phyloP scores from a whole-genome alignment of 2,888 invertebrate genomes.

The Hecatera dysodea region DNA sequence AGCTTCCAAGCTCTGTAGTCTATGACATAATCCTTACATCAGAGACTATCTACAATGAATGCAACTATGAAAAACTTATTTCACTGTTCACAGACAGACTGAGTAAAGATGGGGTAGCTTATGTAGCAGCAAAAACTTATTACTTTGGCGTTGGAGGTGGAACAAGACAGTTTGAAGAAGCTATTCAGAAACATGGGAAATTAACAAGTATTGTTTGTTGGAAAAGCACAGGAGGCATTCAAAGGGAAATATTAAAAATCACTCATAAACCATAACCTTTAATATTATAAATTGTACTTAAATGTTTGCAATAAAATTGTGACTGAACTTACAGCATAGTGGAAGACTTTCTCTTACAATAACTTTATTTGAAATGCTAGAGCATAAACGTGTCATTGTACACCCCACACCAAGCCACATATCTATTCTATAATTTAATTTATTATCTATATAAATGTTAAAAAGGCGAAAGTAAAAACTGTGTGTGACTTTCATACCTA shows the following conservation, averaged over 20 bases:
- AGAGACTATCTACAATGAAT: slow-evolving; percentile 97
- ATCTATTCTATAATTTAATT: too few species aligned
- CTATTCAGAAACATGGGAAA: slow-evolving; percentile 88
- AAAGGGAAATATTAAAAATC: slow-evolving; percentile 92
- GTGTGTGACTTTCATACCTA: too few species aligned
- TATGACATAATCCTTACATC: slow-evolving; percentile 97
- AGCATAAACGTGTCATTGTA: too few species aligned
- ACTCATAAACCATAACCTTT: slow-evolving; percentile 70
- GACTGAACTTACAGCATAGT: slow-evolving; percentile 33
- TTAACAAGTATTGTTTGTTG: slow-evolving; percentile 92
- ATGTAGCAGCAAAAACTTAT: slow-evolving; percentile 96
- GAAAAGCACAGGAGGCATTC: slow-evolving; percentile 92
- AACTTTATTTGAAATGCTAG: slow-evolving; percentile 23
- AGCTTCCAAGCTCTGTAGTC: slow-evolving; percentile 81
- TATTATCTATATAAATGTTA: too few species aligned
- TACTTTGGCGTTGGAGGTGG: slow-evolving; percentile 99
- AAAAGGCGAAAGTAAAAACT: too few species aligned
- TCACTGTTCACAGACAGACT: slow-evolving; percentile 92
- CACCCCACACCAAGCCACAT: too few species aligned
- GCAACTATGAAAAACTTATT: slow-evolving; percentile 94
- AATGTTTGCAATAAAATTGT: slow-evolving; percentile 46
- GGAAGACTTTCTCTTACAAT: slow-evolving; percentile 40
- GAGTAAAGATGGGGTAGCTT: slow-evolving; percentile 91
- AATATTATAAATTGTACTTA: slow-evolving; percentile 43
- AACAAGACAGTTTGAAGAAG: slow-evolving; percentile 93